A percentile compares a stretch with the other conserved stretches of the same genome.
phyloP scores from a whole-genome alignment of 1,140 invertebrate genomes.

The Ceratoteleas bidentatus region DNA sequence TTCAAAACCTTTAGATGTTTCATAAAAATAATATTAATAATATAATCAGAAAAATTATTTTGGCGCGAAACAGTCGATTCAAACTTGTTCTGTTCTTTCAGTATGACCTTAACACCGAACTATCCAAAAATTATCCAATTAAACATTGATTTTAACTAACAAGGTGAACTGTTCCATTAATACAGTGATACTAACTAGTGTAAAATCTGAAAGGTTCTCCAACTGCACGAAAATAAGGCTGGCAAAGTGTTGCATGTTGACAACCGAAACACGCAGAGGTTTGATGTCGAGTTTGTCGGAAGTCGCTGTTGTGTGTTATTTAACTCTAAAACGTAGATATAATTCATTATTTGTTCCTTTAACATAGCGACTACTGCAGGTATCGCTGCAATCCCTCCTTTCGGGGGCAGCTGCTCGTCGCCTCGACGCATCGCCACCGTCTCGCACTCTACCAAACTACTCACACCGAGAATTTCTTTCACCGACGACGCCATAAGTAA shows the following conservation, averaged over 20 bases:
- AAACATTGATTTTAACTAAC: too few relatives aligned
- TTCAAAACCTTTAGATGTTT: too few relatives aligned
- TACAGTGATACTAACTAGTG: too few relatives aligned
- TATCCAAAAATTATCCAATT: too few relatives aligned
- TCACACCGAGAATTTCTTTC: slow-evolving; percentile 77
- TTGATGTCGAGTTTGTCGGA: slow-evolving; percentile 39
- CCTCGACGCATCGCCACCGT: slow-evolving; percentile 70
- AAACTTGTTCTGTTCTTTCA: too few relatives aligned
- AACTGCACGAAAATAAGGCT: slow-evolving; percentile 25
- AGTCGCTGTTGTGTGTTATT: slow-evolving; percentile 35
- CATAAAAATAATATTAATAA: too few relatives aligned
- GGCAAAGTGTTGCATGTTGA: slow-evolving; percentile 45
- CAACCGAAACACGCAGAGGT: slow-evolving; percentile 27
- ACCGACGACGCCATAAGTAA: slow-evolving; percentile 78
- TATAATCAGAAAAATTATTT: too few relatives aligned
- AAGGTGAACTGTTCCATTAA: too few relatives aligned
- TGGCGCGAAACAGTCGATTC: too few relatives aligned
- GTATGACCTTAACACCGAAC: too few relatives aligned
- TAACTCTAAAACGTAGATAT: slow-evolving; percentile 49
- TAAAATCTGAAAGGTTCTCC: neutral
- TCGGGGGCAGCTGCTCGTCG: slow-evolving; percentile 55
- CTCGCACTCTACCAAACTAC: slow-evolving; percentile 72
- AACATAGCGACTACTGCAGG: slow-evolving; percentile 69
- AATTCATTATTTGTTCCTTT: slow-evolving; percentile 66
- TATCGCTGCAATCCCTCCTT: slow-evolving; percentile 67